Conservation (phyloP, 1,140 invertebrate genomes). For the Adelges cooleyi region DNA sequence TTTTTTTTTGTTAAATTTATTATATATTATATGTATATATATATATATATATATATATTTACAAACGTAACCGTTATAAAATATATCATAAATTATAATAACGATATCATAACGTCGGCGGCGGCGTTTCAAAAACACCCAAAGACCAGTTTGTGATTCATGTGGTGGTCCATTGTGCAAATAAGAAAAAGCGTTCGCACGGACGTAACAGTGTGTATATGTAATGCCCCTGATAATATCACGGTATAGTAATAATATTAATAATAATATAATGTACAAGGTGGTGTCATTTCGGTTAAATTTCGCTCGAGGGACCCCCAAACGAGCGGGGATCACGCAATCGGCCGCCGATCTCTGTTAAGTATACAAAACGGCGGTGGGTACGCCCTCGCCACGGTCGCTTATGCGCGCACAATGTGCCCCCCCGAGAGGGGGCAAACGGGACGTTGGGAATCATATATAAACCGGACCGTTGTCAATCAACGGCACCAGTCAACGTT, state of each 20-base stretch:
- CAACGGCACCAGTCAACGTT: slow-evolving; percentile 19
- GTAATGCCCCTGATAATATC: too few species aligned
- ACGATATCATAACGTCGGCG: background rate
- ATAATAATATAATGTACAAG: background rate
- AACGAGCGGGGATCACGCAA: slow-evolving; percentile 14
- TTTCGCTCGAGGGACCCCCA: slow-evolving; percentile 15
- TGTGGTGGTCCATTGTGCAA: background rate
- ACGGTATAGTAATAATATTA: background rate
- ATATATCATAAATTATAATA: too few species aligned
- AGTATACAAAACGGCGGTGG: background rate
- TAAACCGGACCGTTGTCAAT: slow-evolving; percentile 20
- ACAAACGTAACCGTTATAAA: too few species aligned
- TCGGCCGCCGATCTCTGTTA: too few species aligned
- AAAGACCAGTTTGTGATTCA: slow-evolving; percentile 14
- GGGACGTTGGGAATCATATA: background rate
- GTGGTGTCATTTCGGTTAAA: background rate
- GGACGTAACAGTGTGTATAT: too few species aligned
- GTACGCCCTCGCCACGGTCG: slow-evolving; percentile 8
- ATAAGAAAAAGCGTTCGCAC: background rate
- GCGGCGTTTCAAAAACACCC: too few species aligned
- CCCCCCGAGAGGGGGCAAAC: background rate
- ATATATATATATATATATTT: too few species aligned
- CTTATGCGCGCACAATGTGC: background rate
- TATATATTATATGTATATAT: too few species aligned
- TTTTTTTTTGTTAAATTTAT: too few species aligned